Base-by-base conservation (phyloP, 2,888 invertebrate species). In the Artemia sinica region DNA sequence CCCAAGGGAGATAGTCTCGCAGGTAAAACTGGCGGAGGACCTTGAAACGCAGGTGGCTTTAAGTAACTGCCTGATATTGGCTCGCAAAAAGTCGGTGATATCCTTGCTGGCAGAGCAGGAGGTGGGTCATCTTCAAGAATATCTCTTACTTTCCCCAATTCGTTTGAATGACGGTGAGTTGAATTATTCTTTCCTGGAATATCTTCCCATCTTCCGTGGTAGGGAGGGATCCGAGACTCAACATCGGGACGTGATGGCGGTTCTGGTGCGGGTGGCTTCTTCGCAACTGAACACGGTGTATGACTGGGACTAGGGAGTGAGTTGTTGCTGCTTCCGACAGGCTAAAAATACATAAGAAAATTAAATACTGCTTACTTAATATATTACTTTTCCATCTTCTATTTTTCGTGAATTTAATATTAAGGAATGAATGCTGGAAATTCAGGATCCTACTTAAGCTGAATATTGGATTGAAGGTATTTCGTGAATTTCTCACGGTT, bases 211-310 rank as follows among this genome's bases (percentile, higher is more conserved):
- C 63, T 68, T 50, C 28, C 65, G 50, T 9, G 28, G 69, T 13
- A 14, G 9, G 68, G 49, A 13, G 68, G 65, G 50, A 68, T 65
- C 65, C 50, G 69, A 11, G 69, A 66, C n/a, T 9, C 67, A 3
- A 66, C 65, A 28, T 66, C 67, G 66, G 58, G 12, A 12, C 65
- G 68, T 18, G 83, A 83, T 13, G 84, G 84, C 71, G 83, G 76
- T 74, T 84, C 84, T 1, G 84, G 84, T 74, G 83, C 83, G 13
- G 82, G 81, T 51, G 82, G 77, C 65, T 83, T 77, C 71, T 81
- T 80, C 7, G 73, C 71, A 52, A 69, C 18, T 1, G 71, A 67
- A 8, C 73, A 73, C 49, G 74, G 69, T 12, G 66, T 51, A 48
- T 71, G 72, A 70, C 72, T 67, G 50, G 11, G 63, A 3, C 52